Evolutionary conservation across 1,140 invertebrate genomes (phyloP), one percentile per base, ranked within the genome.

Genomic region (Schlechtendalia chinensis): DNA sequence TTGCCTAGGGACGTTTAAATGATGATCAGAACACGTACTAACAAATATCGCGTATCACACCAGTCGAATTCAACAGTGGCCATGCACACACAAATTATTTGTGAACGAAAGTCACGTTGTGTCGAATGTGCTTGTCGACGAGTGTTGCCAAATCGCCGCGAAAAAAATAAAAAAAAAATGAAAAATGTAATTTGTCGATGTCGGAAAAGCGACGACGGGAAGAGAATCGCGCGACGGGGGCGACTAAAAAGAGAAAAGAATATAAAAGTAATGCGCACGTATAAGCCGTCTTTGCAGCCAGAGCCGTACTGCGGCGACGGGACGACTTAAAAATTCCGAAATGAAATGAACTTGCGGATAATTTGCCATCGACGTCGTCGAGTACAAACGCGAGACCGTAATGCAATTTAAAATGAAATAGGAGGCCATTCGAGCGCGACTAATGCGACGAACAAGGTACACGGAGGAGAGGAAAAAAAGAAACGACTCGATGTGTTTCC

Each of bases 331-430:
- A 72, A 72, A 72, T 50, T 29, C 56, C 39, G 61, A 59, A 79
- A 79, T 14, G 75, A 79, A 79, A 79, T 79, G 75, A 79, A 79
- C 75, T 79, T 50, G n/a, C n/a, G 32, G 12, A 65, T 77, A 79
- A 79, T 79, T 79, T 79, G 75, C 39, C 10, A 27, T 79, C 39
- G 32, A 50, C 67, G 27, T 69, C 22, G 45, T 69, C 56, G 27
- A 59, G 54, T 56, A 77, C 56, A 77, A 59, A 79, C 58, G 75
- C 39, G 22, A 27, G 24, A 19, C 75, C 19, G 58, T 61, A 79
- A 79, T 79, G 75, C 45, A 63, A 79, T 79, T 79, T 79, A 79
- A 79, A 79, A 79, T 24, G 58, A 79, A 79, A 79, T 79, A 47
- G 75, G 58, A 79, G 39, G 45, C 45, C 56, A 24, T 79, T 79